Evolutionary conservation across 1,140 invertebrate genomes (phyloP).

Genomic region (Polypedilum pembai): DNA sequence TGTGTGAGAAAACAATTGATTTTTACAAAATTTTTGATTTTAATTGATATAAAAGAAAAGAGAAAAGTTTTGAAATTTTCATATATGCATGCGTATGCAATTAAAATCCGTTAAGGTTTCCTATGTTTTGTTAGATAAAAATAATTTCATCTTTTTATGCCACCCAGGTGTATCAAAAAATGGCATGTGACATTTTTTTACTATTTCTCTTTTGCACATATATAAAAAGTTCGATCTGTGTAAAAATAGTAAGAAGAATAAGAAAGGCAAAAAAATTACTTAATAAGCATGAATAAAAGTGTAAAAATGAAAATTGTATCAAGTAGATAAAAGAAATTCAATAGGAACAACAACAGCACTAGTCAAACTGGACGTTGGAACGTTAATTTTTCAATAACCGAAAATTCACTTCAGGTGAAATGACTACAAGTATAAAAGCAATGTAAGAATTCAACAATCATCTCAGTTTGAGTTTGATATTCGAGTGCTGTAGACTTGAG

Average conservation of each 20-base stretch:
- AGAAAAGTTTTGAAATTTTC: too few species aligned
- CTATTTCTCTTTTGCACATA: too few species aligned
- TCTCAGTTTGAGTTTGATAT: constrained; percentile 25
- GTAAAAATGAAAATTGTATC: constrained; percentile 19
- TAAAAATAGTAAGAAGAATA: neutral
- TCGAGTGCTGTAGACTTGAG: neutral
- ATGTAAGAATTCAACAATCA: neutral
- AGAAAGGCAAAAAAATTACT: neutral
- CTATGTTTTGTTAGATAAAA: too few species aligned
- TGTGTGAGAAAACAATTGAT: too few species aligned
- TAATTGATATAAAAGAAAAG: too few species aligned
- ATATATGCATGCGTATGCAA: too few species aligned
- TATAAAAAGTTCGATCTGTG: neutral
- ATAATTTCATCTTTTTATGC: too few species aligned
- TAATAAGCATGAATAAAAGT: constrained; percentile 28
- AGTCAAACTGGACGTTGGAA: neutral
- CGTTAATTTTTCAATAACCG: constrained; percentile 14
- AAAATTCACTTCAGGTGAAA: neutral
- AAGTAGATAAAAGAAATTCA: constrained; percentile 22
- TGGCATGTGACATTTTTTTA: too few species aligned
- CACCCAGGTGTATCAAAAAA: too few species aligned
- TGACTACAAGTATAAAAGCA: neutral
- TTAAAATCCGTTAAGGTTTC: too few species aligned
- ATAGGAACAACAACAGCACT: neutral
- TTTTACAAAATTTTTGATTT: too few species aligned